Conservation (phyloP, 2,113 vertebrate species). For the Arenaria interpres region DNA sequence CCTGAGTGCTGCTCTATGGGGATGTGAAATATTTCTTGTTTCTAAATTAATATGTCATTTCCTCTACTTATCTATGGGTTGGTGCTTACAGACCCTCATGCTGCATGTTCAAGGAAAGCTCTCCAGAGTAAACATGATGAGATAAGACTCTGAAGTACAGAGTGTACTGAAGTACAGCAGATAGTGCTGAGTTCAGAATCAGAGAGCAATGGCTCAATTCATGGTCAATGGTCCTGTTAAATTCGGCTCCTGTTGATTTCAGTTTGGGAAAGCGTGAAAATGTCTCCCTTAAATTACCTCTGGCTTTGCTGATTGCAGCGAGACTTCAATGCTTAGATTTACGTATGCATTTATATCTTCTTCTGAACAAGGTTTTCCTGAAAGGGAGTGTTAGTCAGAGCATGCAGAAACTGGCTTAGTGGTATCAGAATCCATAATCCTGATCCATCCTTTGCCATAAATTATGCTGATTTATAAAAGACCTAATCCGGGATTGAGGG, state of each 20-base stretch:
- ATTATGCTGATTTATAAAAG: not conserved
- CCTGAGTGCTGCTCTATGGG: not conserved
- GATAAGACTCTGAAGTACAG: not conserved
- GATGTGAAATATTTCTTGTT: constrained; percentile 1
- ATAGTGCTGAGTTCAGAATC: not conserved
- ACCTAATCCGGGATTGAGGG: not conserved
- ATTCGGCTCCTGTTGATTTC: not conserved
- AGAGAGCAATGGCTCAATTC: not conserved
- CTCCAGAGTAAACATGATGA: not conserved
- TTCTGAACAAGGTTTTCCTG: not conserved
- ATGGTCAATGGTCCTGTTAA: not conserved
- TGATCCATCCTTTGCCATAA: not conserved
- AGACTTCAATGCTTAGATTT: not conserved
- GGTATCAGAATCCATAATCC: not conserved
- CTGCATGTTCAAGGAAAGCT: not conserved
- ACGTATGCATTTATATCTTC: not conserved
- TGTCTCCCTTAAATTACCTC: not conserved
- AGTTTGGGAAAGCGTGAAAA: not conserved
- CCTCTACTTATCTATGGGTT: not conserved
- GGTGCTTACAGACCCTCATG: not conserved
- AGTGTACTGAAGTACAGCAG: not conserved
- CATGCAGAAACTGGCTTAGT: not conserved
- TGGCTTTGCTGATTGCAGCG: not conserved
- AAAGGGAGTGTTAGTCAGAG: not conserved
- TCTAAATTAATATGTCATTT: constrained; percentile 18